phyloP scores from a whole-genome alignment of 1,140 invertebrate genomes.

The Medauroidea extradentata region DNA sequence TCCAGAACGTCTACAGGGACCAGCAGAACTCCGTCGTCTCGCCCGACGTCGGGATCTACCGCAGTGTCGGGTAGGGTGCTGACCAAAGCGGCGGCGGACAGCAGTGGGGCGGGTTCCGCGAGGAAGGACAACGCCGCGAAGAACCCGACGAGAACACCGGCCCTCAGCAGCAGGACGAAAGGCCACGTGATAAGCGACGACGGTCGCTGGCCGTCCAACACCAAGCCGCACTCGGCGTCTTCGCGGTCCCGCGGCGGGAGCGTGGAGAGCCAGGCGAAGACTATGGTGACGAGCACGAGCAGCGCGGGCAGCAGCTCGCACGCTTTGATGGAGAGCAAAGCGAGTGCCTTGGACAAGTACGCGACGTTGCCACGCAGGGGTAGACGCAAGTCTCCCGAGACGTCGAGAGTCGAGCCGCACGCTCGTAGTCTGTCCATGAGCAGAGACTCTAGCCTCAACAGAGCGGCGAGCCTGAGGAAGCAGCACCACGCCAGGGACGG shows the following conservation, averaged over 20 bases:
- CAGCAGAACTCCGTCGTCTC: background rate
- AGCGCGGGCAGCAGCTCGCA: background rate
- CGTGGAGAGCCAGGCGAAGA: background rate
- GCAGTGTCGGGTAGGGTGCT: background rate
- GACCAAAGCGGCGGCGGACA: background rate
- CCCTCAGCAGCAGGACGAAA: slow-evolving; percentile 36
- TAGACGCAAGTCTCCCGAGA: slow-evolving; percentile 18
- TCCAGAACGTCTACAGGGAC: background rate
- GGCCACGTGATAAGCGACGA: slow-evolving; percentile 46
- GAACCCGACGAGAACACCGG: slow-evolving; percentile 44
- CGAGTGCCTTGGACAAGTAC: slow-evolving; percentile 58
- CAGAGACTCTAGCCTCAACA: slow-evolving; percentile 39
- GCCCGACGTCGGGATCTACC: background rate
- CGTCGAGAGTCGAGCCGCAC: background rate
- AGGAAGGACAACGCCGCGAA: background rate
- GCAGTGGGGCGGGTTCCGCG: background rate
- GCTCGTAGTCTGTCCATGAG: slow-evolving; percentile 30
- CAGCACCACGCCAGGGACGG: slow-evolving; percentile 21
- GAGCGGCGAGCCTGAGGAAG: slow-evolving; percentile 29
- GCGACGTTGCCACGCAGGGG: slow-evolving; percentile 69
- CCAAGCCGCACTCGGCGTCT: slow-evolving; percentile 12
- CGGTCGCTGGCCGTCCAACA: slow-evolving; percentile 56
- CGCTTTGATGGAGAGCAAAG: slow-evolving; percentile 43
- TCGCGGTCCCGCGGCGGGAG: background rate
- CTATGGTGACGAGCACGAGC: background rate